These are phyloP conservation scores for Excalfactoria chinensis DNA, from an alignment of 2,113 vertebrate species.

Conservation along the genomic window DNA sequence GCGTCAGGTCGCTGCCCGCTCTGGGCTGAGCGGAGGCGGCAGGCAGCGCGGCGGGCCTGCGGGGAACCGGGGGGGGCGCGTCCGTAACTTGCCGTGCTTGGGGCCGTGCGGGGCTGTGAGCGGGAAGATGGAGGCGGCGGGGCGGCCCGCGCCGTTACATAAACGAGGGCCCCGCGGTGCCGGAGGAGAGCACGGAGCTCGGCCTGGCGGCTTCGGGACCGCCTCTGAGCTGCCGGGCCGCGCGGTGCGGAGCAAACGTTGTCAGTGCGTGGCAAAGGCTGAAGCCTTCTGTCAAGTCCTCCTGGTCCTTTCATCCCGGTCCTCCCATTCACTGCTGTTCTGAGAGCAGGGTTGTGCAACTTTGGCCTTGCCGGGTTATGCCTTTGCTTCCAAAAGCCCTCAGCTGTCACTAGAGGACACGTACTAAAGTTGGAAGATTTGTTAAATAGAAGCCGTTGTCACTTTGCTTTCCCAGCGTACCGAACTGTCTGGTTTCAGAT, in stretches of 20 bases:
- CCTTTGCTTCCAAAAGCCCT: neutral
- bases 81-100: too few species aligned
- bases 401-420: neutral
- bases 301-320: too few species aligned
- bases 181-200: too few species aligned
- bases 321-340: neutral
- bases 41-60: neutral
- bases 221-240: too few species aligned
- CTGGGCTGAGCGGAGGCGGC: too few species aligned
- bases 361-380: accelerated
- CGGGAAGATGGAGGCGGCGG: too few species aligned
- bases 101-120: too few species aligned
- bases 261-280: neutral
- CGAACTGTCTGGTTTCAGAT: neutral
- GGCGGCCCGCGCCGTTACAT: neutral
- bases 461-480: neutral
- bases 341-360: neutral
- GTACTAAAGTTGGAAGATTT: neutral
- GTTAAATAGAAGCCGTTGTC: neutral
- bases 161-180: neutral
- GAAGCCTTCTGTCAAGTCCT: neutral
- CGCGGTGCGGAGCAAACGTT: too few species aligned
- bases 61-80: neutral
- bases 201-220: neutral
- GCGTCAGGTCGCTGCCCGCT: neutral